Evolutionary conservation across 2,888 invertebrate genomes (phyloP).

Genomic region (Phragmatobia fuliginosa): DNA sequence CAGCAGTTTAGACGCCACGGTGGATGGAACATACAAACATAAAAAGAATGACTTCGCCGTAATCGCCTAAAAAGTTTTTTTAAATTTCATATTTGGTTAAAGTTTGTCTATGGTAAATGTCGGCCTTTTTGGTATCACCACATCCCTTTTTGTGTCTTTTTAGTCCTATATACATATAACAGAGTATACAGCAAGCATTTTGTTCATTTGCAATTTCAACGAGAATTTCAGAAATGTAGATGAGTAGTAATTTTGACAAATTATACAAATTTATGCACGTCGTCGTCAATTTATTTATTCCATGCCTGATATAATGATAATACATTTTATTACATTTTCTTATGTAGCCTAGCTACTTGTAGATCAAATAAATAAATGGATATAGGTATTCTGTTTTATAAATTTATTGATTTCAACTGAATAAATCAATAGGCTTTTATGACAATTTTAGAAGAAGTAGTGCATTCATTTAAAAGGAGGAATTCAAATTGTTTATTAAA

Average conservation of each 20-base stretch:
- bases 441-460: background rate
- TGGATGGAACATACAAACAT: too few relatives aligned
- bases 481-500: too few relatives aligned
- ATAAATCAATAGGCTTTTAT: too few relatives aligned
- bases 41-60: too few relatives aligned
- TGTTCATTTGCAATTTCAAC: conserved; percentile 60
- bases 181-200: conserved; percentile 23
- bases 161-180: background rate
- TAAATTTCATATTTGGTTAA: too few relatives aligned
- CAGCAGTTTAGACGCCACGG: too few relatives aligned
- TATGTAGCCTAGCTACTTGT: conserved; percentile 4
- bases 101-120: too few relatives aligned
- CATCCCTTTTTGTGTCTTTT: background rate
- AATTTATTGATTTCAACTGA: background rate
- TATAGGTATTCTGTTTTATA: background rate
- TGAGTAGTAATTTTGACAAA: conserved; percentile 34
- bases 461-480: background rate
- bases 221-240: conserved; percentile 34
- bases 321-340: conserved; percentile 35
- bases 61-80: too few relatives aligned
- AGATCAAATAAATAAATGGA: background rate
- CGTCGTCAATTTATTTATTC: too few relatives aligned
- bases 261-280: conserved; percentile 63
- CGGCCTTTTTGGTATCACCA: background rate
- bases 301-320: conserved; percentile 44